Base-by-base conservation (phyloP, 2,113 vertebrate genomes). In the Eulemur rufifrons region DNA sequence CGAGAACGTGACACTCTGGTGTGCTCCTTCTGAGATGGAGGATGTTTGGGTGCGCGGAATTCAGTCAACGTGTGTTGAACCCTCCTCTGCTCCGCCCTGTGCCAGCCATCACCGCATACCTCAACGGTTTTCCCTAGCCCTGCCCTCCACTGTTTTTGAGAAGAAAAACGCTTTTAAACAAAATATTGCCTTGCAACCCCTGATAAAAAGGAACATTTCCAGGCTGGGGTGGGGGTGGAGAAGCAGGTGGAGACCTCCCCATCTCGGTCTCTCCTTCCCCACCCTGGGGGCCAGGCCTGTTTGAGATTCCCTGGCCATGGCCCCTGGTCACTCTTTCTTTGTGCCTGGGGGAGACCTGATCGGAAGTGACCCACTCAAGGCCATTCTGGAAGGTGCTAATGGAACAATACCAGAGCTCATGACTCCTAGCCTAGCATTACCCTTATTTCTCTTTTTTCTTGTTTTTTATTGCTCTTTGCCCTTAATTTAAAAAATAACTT, bases 51-150 rank as follows among this genome's bases (percentile, higher is more conserved):
- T 7, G 8, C 7, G 0, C 23, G 1, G 15, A 4, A 34, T 66
- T 71, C n/a, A 50, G 52, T 82, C 39, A 80, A 39, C 61, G 11
- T 3, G 25, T 32, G 23, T 20, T 1, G 56, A 64, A 4, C 66
- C 25, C 47, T 47, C 1, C 15, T 39, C 15, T 17, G n/a, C 29
- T 50, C 29, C 10, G 37, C 14, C 0, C 47, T 0, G 17, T 45
- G 52, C 47, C 13, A 25, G 34, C 39, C 32, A 0, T 64, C 37
- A 12, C 42, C 20, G 11, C 1, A 18, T 8, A 1, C 10, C 13
- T n/a, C 69, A 25, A 1, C 56, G 1, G 32, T 34, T 27, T 13
- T 3, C 18, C 21, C 37, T 5, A 32, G 1, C 9, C 5, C 64
- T 12, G 17, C 14, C 45, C 9, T 0, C 15, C 8, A 0, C 7